Conservation (phyloP, 2,888 invertebrate species). For the Invenusta paracnida region DNA sequence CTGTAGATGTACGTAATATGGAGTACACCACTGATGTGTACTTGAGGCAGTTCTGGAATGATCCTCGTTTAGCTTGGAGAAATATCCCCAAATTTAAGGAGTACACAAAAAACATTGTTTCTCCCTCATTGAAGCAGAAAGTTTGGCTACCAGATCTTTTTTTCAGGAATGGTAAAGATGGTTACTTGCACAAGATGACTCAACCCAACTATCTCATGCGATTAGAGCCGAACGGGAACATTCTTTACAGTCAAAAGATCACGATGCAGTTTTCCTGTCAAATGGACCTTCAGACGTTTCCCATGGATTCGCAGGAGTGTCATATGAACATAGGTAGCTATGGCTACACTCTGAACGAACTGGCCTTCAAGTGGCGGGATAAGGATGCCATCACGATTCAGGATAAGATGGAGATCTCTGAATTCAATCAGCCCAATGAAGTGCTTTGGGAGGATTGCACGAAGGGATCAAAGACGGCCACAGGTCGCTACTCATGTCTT, state of each 20-base stretch:
- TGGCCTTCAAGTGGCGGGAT: constrained; percentile 39
- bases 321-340: constrained; percentile 44
- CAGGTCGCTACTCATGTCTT: constrained; percentile 42
- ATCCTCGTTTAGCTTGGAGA: constrained; percentile 41
- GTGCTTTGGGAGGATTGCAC: constrained; percentile 36
- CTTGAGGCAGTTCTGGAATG: constrained; percentile 39
- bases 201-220: constrained; percentile 42
- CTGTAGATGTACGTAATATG: constrained; percentile 44
- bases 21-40: constrained; percentile 42
- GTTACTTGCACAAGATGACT: constrained; percentile 43
- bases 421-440: constrained; percentile 39
- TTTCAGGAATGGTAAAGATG: constrained; percentile 44
- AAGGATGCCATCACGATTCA: constrained; percentile 40
- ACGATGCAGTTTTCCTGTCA: constrained; percentile 45
- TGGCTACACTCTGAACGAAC: constrained; percentile 41
- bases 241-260: constrained; percentile 44
- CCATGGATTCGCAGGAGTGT: constrained; percentile 43
- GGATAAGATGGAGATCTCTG: constrained; percentile 38
- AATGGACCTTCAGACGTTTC: constrained; percentile 45
- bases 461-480: constrained; percentile 31
- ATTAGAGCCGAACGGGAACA: constrained; percentile 40
- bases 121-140: constrained; percentile 36
- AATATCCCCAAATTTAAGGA: constrained; percentile 16
- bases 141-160: constrained; percentile 45
- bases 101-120: constrained; percentile 40